Percentiles rank a stretch among this genome's conserved stretches.
Evolutionary conservation across 2,888 invertebrate genomes (phyloP).

Genomic region (Apotomis capreana): DNA sequence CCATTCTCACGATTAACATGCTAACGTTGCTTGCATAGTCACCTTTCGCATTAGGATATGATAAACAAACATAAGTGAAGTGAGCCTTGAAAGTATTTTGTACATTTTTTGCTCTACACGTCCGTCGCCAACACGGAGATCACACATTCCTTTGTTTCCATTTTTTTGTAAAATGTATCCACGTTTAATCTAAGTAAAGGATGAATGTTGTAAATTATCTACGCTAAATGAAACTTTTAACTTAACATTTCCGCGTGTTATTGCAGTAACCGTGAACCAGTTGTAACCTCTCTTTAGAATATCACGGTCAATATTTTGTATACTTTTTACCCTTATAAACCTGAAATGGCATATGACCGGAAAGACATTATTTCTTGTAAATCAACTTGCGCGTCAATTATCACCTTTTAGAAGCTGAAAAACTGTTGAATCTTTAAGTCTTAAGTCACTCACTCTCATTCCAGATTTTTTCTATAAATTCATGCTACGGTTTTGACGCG

Average conservation of each 20-base stretch:
- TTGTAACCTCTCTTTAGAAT: slow-evolving; percentile 34
- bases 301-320: slow-evolving; percentile 36
- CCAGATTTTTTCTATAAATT: too few relatives aligned
- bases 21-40: slow-evolving; percentile 1
- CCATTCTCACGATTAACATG: slow-evolving; percentile 59
- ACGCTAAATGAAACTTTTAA: slow-evolving; percentile 16
- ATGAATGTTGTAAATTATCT: too few relatives aligned
- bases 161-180: not conserved
- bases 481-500: too few relatives aligned
- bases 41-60: slow-evolving; percentile 8
- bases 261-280: slow-evolving; percentile 53
- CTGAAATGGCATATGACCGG: slow-evolving; percentile 30
- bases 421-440: too few relatives aligned
- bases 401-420: not conserved
- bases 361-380: slow-evolving; percentile 8
- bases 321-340: slow-evolving; percentile 8
- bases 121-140: not conserved
- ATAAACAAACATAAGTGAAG: slow-evolving; percentile 2
- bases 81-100: slow-evolving; percentile 9
- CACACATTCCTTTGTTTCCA: not conserved
- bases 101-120: not conserved
- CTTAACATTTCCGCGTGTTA: slow-evolving; percentile 51
- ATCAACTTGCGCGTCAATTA: not conserved
- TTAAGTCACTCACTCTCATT: too few relatives aligned
- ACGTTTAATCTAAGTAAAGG: not conserved